Percentiles rank a stretch among this genome's conserved stretches.
phyloP scores from a whole-genome alignment of 2,113 vertebrate genomes.

The Clupea harengus region DNA sequence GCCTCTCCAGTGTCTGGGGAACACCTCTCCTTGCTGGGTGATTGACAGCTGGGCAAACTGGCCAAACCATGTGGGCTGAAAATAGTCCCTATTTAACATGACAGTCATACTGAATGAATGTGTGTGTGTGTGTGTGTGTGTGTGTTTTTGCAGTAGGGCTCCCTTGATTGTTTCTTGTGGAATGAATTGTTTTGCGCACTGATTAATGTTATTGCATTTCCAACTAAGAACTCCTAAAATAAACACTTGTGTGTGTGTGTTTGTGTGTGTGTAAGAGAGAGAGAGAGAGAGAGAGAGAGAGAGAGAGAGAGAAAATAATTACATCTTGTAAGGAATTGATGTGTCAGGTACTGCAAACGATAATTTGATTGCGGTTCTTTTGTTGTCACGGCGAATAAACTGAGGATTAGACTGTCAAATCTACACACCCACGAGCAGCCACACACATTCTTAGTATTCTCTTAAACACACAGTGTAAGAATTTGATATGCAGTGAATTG shows the following conservation, averaged over 20 bases:
- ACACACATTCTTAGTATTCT: neutral
- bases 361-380: neutral
- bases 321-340: neutral
- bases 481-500: neutral
- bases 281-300: neutral
- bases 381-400: neutral
- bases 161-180: neutral
- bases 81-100: neutral
- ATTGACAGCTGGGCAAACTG: neutral
- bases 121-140: neutral
- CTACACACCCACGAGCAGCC: neutral
- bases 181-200: slow-evolving; percentile 6
- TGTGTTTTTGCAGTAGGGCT: neutral
- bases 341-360: neutral
- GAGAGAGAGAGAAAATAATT: neutral
- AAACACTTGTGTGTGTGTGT: neutral
- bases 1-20: neutral
- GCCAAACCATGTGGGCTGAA: neutral
- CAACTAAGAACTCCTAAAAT: neutral
- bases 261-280: neutral
- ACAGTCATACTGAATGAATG: neutral
- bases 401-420: neutral
- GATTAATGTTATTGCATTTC: neutral
- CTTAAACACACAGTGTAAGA: neutral
- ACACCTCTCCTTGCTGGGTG: neutral